phyloP scores from a whole-genome alignment of 1,140 invertebrate genomes.

The Drosophila mauritiana region DNA sequence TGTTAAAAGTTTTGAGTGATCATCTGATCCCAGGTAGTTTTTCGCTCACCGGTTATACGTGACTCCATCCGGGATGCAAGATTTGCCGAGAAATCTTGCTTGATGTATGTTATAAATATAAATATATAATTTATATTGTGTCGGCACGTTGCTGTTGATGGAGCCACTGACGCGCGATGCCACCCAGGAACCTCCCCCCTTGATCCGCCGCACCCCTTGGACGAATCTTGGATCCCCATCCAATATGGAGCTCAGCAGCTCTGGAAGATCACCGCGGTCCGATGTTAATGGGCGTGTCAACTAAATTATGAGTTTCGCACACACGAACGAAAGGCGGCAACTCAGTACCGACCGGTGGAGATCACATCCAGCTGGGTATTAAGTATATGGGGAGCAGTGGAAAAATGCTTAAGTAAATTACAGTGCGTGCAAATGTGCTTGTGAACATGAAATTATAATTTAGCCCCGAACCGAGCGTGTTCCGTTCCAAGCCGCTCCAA shows the following conservation, averaged over 20 bases:
- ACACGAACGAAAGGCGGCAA: conserved; percentile 53
- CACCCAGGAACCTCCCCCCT: conserved; percentile 52
- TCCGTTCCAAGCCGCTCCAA: conserved; percentile 50
- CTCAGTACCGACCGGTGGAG: conserved; percentile 19
- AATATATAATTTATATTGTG: conserved; percentile 79
- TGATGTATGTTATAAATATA: conserved; percentile 56
- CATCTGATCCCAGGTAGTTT: conserved; percentile 20
- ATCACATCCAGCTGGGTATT: conserved; percentile 24
- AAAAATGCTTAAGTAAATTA: conserved; percentile 84
- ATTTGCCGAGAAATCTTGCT: not conserved
- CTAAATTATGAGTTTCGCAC: conserved; percentile 84
- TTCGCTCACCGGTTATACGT: conserved; percentile 19
- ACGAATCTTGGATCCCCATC: conserved; percentile 1
- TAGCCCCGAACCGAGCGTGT: conserved; percentile 46
- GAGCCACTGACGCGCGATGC: conserved; percentile 75
- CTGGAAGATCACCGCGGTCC: conserved; percentile 14
- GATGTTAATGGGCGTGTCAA: conserved; percentile 79
- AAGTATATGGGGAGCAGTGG: conserved; percentile 66
- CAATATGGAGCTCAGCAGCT: not conserved
- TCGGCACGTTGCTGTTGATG: conserved; percentile 73
- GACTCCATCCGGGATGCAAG: conserved; percentile 40
- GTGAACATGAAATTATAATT: conserved; percentile 84
- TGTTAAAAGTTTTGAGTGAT: conserved; percentile 41
- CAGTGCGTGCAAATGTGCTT: conserved; percentile 84
- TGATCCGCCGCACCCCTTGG: conserved; percentile 1